Evolutionary conservation across 2,888 invertebrate genomes (phyloP).

Genomic region (Cantharis flavilabris): DNA sequence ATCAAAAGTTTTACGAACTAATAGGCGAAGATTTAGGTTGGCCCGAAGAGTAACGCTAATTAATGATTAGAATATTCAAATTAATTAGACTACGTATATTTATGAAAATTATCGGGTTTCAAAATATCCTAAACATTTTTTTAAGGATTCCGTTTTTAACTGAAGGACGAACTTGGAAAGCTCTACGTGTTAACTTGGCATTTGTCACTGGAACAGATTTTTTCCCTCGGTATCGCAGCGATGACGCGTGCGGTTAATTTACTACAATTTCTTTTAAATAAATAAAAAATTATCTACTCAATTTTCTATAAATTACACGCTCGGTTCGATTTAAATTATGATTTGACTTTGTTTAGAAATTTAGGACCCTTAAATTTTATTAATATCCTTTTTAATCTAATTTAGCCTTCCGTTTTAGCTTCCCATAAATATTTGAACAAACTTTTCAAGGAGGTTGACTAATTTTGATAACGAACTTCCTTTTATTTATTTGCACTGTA

Average conservation of each 20-base stretch:
- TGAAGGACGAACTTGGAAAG: constrained; percentile 4
- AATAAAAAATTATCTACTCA: not conserved
- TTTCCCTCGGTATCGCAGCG: not conserved
- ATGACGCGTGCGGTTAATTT: not conserved
- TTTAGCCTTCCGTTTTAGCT: not conserved
- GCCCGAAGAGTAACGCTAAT: constrained; percentile 76
- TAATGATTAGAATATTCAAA: constrained; percentile 22
- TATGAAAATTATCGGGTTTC: constrained; percentile 13
- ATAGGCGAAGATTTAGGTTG: constrained; percentile 93
- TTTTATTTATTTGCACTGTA: not conserved
- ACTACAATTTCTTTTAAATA: not conserved
- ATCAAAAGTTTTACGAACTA: constrained; percentile 89
- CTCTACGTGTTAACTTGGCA: not conserved
- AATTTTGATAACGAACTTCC: not conserved
- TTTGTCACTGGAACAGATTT: not conserved
- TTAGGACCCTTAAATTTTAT: not conserved
- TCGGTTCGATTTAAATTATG: not conserved
- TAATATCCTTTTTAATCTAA: not conserved
- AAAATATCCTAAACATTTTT: not conserved
- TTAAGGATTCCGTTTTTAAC: not conserved
- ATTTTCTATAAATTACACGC: not conserved
- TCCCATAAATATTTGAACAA: not conserved
- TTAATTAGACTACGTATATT: constrained; percentile 6
- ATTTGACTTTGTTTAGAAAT: not conserved
- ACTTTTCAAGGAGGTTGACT: not conserved